Evolutionary conservation across 2,888 invertebrate species (phyloP).

Genomic region (Drosophila paucipuncta): DNA sequence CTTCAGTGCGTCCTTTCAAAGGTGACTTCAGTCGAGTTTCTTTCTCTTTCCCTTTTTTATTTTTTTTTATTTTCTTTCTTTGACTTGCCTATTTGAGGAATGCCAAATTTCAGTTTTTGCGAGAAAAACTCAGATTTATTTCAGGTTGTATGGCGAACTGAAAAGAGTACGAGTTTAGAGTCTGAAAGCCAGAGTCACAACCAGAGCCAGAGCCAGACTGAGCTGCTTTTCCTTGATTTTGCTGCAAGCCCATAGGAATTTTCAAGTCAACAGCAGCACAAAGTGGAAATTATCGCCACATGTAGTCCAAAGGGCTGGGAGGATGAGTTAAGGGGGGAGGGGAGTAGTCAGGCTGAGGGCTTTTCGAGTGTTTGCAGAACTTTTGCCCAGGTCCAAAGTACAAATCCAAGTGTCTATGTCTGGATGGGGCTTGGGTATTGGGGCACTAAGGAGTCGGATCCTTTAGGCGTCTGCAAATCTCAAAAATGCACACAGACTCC

Average conservation of each 20-base stretch:
- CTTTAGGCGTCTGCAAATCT: conserved; percentile 79
- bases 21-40: conserved; percentile 39
- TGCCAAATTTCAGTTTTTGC: conserved; percentile 23
- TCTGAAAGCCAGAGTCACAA: background rate
- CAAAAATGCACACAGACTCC: conserved; percentile 79
- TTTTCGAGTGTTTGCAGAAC: conserved; percentile 72
- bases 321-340: background rate
- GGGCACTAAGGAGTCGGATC: conserved; percentile 53
- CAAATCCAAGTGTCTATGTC: conserved; percentile 58
- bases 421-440: background rate
- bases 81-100: conserved; percentile 27
- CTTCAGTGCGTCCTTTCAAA: conserved; percentile 74
- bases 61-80: conserved; percentile 1
- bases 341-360: conserved; percentile 31
- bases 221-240: conserved; percentile 57
- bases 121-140: conserved; percentile 30
- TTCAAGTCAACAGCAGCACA: conserved; percentile 45
- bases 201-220: conserved; percentile 35
- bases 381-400: conserved; percentile 57
- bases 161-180: conserved; percentile 11
- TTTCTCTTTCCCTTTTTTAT: conserved; percentile 1
- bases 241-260: conserved; percentile 56
- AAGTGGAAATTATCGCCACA: conserved; percentile 76
- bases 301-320: conserved; percentile 19
- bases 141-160: conserved; percentile 3